Conservation (phyloP, 30 jellyfish, hydroid and myxozoan species). For the Cassiopea andromeda region DNA sequence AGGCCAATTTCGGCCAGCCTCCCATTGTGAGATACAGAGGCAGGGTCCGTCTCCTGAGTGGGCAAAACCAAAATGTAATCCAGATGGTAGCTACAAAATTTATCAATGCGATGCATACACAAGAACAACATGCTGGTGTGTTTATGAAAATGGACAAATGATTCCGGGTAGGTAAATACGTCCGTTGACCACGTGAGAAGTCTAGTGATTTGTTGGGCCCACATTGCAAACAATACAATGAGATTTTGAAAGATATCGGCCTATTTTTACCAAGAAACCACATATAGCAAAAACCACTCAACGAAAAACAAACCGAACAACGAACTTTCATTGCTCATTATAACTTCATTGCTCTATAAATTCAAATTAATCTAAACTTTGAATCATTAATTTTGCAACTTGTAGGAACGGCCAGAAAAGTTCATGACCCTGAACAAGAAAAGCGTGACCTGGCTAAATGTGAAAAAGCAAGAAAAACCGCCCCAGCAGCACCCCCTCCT, state of each 20-base stretch:
- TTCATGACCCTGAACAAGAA: constrained; percentile 77
- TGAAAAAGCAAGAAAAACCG: constrained; percentile 72
- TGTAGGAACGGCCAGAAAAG: constrained; percentile 81
- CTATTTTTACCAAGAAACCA: no score
- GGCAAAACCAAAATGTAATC: constrained; percentile 92
- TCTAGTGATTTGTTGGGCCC: background rate
- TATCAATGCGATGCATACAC: constrained; percentile 95
- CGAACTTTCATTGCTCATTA: no score
- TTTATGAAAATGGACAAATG: constrained; percentile 93
- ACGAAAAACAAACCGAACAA: no score
- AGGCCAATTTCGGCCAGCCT: constrained; percentile 42
- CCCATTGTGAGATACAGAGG: constrained; percentile 62
- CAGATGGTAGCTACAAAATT: constrained; percentile 88
- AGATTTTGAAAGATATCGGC: no score
- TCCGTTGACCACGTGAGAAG: background rate
- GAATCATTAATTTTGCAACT: background rate
- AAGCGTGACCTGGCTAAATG: constrained; percentile 79
- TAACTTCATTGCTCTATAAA: no score
- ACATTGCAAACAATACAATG: no score
- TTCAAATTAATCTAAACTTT: no score
- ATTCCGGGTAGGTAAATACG: constrained; percentile 72
- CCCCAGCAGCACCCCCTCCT: constrained; percentile 89
- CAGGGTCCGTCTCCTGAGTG: constrained; percentile 75
- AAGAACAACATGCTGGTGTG: constrained; percentile 95
- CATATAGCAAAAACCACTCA: no score